phyloP scores from a whole-genome alignment of 2,888 invertebrate species.

The Aphodius granarius region DNA sequence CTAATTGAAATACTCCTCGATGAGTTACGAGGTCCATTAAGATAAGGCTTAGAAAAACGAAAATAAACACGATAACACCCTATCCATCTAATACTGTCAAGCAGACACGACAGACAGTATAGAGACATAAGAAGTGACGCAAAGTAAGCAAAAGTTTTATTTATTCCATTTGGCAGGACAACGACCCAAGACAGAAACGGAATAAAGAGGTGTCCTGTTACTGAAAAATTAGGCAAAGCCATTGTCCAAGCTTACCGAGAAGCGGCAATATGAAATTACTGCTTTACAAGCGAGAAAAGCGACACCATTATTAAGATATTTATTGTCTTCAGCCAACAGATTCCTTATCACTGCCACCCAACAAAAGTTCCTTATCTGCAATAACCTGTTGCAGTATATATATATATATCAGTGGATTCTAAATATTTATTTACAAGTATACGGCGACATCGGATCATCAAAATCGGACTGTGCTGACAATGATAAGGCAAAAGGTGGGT shows the following conservation, averaged over 20 bases:
- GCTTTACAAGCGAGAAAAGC: not conserved
- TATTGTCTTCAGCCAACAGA: not conserved
- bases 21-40: not conserved
- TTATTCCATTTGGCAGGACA: not conserved
- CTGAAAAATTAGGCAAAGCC: not conserved
- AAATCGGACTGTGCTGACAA: not conserved
- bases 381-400: not conserved
- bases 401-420: not conserved
- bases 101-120: not conserved
- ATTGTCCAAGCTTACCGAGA: not conserved
- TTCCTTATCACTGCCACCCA: not conserved
- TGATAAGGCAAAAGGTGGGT: not conserved
- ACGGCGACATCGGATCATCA: not conserved
- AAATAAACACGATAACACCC: not conserved
- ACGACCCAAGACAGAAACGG: not conserved
- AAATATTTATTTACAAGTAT: constrained; percentile 14
- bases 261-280: not conserved
- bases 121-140: not conserved
- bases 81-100: not conserved
- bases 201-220: not conserved
- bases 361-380: not conserved
- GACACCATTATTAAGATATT: not conserved
- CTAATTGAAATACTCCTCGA: not conserved
- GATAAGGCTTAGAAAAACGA: not conserved
- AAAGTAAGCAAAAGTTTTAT: not conserved